Evolutionary conservation across 2,113 vertebrate genomes (phyloP), one percentile per base, ranked within the genome.

Genomic region (Lepidothrix coronata): DNA sequence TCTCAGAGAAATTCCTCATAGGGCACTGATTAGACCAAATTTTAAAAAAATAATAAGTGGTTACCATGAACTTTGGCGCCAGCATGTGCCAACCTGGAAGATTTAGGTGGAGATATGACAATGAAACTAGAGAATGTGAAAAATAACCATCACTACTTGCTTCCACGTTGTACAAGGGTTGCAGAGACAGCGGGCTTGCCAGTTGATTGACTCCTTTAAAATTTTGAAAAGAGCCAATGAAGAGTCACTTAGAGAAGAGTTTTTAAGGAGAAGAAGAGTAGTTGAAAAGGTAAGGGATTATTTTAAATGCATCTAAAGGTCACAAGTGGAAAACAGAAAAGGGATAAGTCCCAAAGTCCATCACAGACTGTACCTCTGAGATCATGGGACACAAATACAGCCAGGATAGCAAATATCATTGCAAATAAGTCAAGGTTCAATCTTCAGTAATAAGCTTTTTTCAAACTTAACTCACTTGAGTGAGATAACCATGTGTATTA

Each of bases 51-150:
- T 28, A 81, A 8, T 35, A 65, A 39, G 31, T 57, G 43, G 96
- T 98, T 97, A 98, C 98, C 97, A 97, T 55, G 95, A 93, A 78
- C 96, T 97, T 96, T 98, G 98, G 89, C 98, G 98, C 82, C 77
- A 92, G 37, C 97, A 98, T 85, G 95, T 28, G 25, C 51, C 51
- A 52, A 58, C 14, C 21, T 20, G 25, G 33, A 39, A 27, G 9
- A 51, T 55, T 89, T 62, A 48, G 23, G 27, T 39, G 25, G 46
- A 65, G n/a, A 4, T 46, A 30, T 6, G 63, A 28, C 25, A 62
- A 17, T 8, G 28, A 54, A 88, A 58, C 13, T 18, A 65, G 28
- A 76, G 25, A 37, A 65, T 5, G 31, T 41, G 41, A 33, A 70
- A 95, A 80, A 76, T 46, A 14, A 8, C 15, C 23, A 13, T 59